A percentile compares a stretch with the other conserved stretches of the same genome.
phyloP scores from a whole-genome alignment of 2,113 vertebrate genomes.

The Dasypus novemcinctus region DNA sequence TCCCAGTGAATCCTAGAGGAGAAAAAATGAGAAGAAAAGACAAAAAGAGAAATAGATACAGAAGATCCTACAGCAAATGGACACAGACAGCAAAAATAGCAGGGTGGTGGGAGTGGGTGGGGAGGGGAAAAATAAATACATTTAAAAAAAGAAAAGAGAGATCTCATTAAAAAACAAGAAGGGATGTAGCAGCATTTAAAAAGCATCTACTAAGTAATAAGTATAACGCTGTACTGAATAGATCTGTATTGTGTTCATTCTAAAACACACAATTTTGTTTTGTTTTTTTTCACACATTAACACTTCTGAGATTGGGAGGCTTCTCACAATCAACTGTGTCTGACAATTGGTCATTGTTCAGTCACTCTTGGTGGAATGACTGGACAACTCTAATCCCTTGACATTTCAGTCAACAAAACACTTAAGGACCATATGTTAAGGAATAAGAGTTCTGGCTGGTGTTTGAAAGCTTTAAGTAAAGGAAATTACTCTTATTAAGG shows the following conservation, averaged over 20 bases:
- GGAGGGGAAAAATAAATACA: no score
- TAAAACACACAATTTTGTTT: background rate
- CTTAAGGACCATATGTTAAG: background rate
- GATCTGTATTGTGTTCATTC: background rate
- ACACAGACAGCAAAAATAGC: no score
- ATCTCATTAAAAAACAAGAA: no score
- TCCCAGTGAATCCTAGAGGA: no score
- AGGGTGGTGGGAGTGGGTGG: no score
- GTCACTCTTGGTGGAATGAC: background rate
- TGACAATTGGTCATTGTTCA: background rate
- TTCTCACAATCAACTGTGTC: background rate
- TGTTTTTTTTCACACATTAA: background rate
- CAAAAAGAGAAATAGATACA: no score
- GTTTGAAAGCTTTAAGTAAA: background rate
- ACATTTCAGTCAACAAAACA: background rate
- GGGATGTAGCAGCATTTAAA: background rate
- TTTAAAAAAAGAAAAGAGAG: no score
- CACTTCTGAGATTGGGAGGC: background rate
- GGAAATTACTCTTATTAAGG: no score
- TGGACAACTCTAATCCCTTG: background rate
- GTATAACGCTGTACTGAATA: background rate
- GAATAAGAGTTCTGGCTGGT: background rate
- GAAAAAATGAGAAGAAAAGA: no score
- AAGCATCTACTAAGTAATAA: background rate
- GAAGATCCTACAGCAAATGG: no score